Evolutionary conservation across 2,113 vertebrate genomes (phyloP).

Genomic region (Gopherus flavomarginatus): DNA sequence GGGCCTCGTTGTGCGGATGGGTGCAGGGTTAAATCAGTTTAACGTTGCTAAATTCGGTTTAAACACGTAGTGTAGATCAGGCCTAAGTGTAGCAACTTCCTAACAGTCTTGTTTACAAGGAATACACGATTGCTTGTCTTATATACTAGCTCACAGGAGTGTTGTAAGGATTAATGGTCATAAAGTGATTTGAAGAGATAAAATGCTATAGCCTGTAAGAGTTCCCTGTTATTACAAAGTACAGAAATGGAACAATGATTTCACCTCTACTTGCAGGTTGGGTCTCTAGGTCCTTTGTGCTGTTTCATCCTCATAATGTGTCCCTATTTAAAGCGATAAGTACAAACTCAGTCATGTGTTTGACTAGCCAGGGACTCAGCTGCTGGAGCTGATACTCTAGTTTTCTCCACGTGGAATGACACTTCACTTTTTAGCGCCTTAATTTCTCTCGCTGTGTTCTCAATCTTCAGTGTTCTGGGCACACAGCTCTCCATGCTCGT

Average conservation of each 20-base stretch:
- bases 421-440: neutral
- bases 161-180: neutral
- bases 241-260: neutral
- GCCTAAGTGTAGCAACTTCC: neutral
- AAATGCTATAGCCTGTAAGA: neutral
- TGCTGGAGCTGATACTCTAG: neutral
- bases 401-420: neutral
- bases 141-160: neutral
- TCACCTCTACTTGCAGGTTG: constrained; percentile 18
- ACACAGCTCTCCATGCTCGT: neutral
- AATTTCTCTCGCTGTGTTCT: neutral
- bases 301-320: neutral
- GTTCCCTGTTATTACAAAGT: neutral
- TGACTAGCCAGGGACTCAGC: neutral
- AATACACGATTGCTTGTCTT: neutral
- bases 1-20: too few relatives aligned
- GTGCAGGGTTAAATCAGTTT: too few relatives aligned
- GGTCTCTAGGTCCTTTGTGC: neutral
- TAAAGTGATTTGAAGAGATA: neutral
- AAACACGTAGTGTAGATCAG: neutral
- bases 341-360: neutral
- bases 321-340: neutral
- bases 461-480: neutral
- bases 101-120: neutral
- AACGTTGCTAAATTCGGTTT: too few relatives aligned